Base-by-base conservation (phyloP, 2,113 vertebrate genomes). In the Xiphophorus hellerii region DNA sequence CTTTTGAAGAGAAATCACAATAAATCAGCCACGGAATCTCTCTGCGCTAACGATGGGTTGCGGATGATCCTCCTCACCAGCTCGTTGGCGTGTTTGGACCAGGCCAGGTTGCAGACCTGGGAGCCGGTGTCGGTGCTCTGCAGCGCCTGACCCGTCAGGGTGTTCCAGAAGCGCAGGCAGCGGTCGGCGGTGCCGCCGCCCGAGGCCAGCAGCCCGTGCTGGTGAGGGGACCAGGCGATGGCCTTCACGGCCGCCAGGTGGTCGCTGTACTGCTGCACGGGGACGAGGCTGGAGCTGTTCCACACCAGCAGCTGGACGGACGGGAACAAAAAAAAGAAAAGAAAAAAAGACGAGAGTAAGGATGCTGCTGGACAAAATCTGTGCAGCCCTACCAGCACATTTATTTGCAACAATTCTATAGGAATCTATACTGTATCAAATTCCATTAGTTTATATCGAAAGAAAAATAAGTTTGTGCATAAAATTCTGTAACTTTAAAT, bases 61-160 rank as follows among this genome's bases (percentile, higher is more conserved):
- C 10, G 10, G 35, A 48, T 48, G 42, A 17, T 27, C 11, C 2
- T 62, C 35, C 94, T 94, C 87, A 95, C 95, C 94, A 95, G 92
- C 63, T 95, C 95, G 30, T 95, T 95, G 86, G 94, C 94, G 9
- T 95, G 94, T 77, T 95, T 95, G 87, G 95, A 95, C 95, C 95
- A 95, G 22, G 94, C 95, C 87, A 95, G 88, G 91, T 95, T 95
- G 93, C 94, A 95, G 81, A 95, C 94, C 85, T 95, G 94, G 2
- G 94, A 95, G 39, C 95, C 95, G 0, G 95, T 95, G 92, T 95
- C 95, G 0, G 94, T 95, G 87, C 93, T 95, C 92, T 95, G 95
- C 78, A 95, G 87, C 3, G 95, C 93, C 89, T 95, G 95, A 76
- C 94, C 94, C 0, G 94, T 95, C 77, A 95, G 89, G 0, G 94